phyloP scores from a whole-genome alignment of 2,113 vertebrate genomes.

The Sphyrna mokarran region DNA sequence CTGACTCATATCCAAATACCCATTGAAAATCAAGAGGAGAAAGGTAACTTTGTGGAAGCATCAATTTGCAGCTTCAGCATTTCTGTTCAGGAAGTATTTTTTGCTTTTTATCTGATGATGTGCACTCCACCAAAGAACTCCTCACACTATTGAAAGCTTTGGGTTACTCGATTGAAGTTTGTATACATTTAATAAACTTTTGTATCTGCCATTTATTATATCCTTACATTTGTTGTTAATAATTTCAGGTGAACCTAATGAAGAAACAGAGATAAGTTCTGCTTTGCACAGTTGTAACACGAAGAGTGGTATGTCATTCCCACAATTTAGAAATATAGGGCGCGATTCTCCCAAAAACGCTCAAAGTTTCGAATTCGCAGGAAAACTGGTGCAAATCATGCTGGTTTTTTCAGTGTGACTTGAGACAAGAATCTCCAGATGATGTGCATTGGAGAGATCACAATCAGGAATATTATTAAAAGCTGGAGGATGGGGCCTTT shows the following conservation, averaged over 20 bases:
- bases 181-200: not conserved
- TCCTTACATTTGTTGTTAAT: constrained; percentile 4
- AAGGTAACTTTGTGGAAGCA: not conserved
- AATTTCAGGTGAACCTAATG: not conserved
- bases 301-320: not conserved
- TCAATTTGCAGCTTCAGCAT: not conserved
- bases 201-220: not conserved
- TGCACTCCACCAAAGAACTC: not conserved
- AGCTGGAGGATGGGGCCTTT: no score
- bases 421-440: no score
- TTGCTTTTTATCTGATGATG: not conserved
- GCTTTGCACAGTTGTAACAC: not conserved
- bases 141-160: not conserved
- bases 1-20: not conserved
- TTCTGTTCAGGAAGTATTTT: constrained; percentile 18
- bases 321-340: not conserved
- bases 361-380: no score
- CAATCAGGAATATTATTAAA: no score
- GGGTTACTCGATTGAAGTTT: not conserved
- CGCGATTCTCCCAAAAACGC: no score
- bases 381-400: no score
- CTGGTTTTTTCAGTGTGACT: no score
- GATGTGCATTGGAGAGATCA: no score
- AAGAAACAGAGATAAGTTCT: not conserved
- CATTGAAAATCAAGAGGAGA: not conserved